Evolutionary conservation across 2,797 vertebrate genomes (phyloP).

Genomic region (Novumbra hubbsi): DNA sequence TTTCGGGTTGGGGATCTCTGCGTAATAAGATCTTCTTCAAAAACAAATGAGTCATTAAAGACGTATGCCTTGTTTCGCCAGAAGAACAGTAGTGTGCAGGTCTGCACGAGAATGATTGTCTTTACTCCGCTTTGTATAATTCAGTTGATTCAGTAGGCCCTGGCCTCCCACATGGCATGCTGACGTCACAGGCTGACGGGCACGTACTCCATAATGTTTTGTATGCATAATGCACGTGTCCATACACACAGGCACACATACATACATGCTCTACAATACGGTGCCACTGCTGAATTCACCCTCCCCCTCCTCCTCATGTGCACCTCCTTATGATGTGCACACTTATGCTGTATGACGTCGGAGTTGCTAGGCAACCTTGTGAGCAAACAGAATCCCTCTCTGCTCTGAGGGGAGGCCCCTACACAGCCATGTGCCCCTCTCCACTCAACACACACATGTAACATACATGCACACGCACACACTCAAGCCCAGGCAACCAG

Average conservation of each 20-base stretch:
- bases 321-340: conserved; percentile 52
- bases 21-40: background rate
- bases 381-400: conserved; percentile 79
- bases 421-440: conserved; percentile 47
- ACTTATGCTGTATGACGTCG: conserved; percentile 59
- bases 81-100: background rate
- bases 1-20: background rate
- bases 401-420: conserved; percentile 64
- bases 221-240: background rate
- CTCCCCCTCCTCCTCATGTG: conserved; percentile 30
- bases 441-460: conserved; percentile 10
- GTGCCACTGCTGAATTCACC: background rate
- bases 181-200: background rate
- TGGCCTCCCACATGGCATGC: background rate
- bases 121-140: background rate
- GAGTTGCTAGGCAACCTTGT: conserved; percentile 69
- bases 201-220: background rate
- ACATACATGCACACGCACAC: conserved; percentile 8
- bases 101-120: background rate
- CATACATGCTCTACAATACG: conserved; percentile 14
- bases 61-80: background rate
- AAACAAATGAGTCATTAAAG: background rate
- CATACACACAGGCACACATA: conserved; percentile 11
- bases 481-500: conserved; percentile 12
- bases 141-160: background rate